Evolutionary conservation across 2,113 vertebrate species (phyloP).

Genomic region (Sinocyclocheilus rhinocerous): DNA sequence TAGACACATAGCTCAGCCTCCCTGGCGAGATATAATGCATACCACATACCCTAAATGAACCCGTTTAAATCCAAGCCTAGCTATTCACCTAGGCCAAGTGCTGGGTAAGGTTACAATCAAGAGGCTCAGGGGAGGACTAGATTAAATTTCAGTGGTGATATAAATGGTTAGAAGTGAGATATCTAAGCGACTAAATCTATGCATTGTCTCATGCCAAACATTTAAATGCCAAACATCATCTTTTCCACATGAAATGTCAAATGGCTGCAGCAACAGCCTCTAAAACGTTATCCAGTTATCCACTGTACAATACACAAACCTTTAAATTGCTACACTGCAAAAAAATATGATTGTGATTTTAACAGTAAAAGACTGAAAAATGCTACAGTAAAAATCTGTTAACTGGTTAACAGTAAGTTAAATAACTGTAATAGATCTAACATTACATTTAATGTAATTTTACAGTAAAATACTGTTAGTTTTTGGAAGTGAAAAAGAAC

Average conservation of each 20-base stretch:
- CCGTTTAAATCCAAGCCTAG: conserved; percentile 38
- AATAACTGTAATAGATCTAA: no score
- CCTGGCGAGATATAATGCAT: conserved; percentile 30
- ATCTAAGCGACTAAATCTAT: neutral
- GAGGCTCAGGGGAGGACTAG: conserved; percentile 29
- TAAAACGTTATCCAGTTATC: neutral
- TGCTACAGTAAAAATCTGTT: no score
- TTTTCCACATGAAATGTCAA: neutral
- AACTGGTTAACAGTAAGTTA: no score
- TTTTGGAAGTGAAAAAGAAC: no score
- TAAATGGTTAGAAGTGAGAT: conserved; percentile 25
- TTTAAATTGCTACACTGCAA: neutral
- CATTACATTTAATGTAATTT: no score
- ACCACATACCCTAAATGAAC: conserved; percentile 48
- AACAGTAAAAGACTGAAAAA: no score
- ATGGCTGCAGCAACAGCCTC: neutral
- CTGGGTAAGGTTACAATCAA: conserved; percentile 47
- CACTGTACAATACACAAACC: neutral
- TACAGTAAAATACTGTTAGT: no score
- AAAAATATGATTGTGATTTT: no score
- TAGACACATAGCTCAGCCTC: neutral
- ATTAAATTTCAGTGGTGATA: conserved; percentile 46
- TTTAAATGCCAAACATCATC: neutral
- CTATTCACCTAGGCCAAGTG: neutral
- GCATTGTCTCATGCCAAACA: neutral